phyloP scores from a whole-genome alignment of 2,797 vertebrate species.

The Lepus oiostolus region DNA sequence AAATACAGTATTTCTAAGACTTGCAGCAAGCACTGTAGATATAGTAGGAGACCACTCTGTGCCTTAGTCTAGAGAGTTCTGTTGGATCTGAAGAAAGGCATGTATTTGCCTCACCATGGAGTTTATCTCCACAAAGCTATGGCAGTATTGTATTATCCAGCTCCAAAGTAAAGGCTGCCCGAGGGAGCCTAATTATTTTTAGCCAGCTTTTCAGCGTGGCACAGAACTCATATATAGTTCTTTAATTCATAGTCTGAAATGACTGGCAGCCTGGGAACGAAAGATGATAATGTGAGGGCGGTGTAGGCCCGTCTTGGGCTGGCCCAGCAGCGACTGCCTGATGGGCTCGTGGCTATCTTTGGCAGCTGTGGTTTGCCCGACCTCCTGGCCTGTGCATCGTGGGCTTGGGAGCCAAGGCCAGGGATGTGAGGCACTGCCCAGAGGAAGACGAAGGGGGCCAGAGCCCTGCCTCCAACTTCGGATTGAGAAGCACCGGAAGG shows the following conservation, averaged over 20 bases:
- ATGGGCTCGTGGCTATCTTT: not conserved
- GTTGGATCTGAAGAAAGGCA: not conserved
- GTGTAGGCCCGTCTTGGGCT: not conserved
- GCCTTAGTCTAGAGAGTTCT: not conserved
- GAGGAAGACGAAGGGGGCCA: not conserved
- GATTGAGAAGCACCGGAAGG: conserved; percentile 16
- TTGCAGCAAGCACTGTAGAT: not conserved
- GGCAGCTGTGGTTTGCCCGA: not conserved
- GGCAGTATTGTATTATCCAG: conserved; percentile 21
- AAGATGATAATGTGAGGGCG: conserved; percentile 10
- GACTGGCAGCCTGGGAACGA: conserved; percentile 50
- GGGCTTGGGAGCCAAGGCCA: not conserved
- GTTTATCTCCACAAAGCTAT: not conserved
- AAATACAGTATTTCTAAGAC: not conserved
- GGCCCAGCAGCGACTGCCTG: not conserved
- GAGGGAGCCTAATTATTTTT: conserved; percentile 57
- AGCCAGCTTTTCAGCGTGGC: conserved; percentile 59
- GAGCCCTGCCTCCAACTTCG: not conserved
- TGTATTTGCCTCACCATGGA: conserved; percentile 33
- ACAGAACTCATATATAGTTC: conserved; percentile 68
- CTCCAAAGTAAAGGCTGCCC: conserved; percentile 62
- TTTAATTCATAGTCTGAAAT: conserved; percentile 73
- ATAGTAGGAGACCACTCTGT: not conserved
- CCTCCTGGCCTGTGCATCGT: not conserved
- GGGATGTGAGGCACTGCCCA: not conserved